Conservation (phyloP, 1,140 invertebrate species). For the Agrilus planipennis region DNA sequence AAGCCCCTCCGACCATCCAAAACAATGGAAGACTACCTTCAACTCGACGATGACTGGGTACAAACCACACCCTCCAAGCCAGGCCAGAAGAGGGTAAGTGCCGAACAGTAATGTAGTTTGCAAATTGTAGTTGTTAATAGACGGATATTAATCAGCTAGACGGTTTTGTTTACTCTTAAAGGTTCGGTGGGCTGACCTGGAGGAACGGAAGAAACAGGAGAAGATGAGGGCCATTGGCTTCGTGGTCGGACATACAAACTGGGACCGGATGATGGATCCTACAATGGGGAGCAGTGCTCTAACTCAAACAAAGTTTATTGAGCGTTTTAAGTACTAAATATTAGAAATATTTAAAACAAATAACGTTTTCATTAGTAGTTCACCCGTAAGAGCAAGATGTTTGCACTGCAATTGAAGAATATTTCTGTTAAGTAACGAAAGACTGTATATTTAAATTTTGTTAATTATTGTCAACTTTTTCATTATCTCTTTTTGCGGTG, state of each 20-base stretch:
- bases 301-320: slow-evolving; percentile 90
- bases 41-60: slow-evolving; percentile 69
- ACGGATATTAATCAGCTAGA: too few relatives aligned
- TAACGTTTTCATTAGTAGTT: too few relatives aligned
- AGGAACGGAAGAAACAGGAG: slow-evolving; percentile 79
- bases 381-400: too few relatives aligned
- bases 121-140: too few relatives aligned
- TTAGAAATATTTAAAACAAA: slow-evolving; percentile 5
- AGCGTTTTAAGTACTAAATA: slow-evolving; percentile 33
- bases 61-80: slow-evolving; percentile 43
- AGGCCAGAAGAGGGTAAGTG: slow-evolving; percentile 79
- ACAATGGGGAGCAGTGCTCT: slow-evolving; percentile 76
- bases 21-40: slow-evolving; percentile 82
- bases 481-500: too few relatives aligned
- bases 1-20: slow-evolving; percentile 44
- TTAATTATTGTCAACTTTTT: too few relatives aligned
- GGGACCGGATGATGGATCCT: slow-evolving; percentile 88
- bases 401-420: too few relatives aligned
- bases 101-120: slow-evolving; percentile 7
- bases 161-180: slow-evolving; percentile 31
- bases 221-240: slow-evolving; percentile 89
- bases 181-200: slow-evolving; percentile 96
- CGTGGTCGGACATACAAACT: slow-evolving; percentile 89
- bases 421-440: too few relatives aligned
- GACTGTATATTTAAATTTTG: too few relatives aligned